Base-by-base conservation (phyloP, 2,888 invertebrate genomes). In the Melieria picta region DNA sequence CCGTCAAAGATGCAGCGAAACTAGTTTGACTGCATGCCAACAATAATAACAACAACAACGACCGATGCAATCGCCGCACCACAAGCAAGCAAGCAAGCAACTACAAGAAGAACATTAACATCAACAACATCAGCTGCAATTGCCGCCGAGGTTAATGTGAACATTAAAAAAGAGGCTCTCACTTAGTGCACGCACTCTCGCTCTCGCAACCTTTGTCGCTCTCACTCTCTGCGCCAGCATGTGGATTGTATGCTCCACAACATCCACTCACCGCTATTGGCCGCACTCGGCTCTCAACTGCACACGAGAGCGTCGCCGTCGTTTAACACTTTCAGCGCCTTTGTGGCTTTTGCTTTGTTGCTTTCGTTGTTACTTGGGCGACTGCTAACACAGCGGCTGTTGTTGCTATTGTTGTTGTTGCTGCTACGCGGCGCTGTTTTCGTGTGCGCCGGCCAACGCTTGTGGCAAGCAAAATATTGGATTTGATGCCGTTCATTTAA, bases 401-500 rank as follows among this genome's bases (percentile, higher is more conserved):
- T 30, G 30, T 61, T 57, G 30, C 30, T 30, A 3, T 30, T 30
- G 30, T 61, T 57, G 55, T 57, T 64, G 48, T 50, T 65, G 50
- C 55, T 71, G 43, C 11, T 30, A 30, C 2, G 30, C 30, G 30
- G 30, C 69, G 55, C 42, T 55, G 47, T 42, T 52, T 52, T 68
- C 57, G 62, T 71, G 68, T 61, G 56, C 30, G 30, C 30, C 30
- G 30, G 30, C 30, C 30, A 30, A 1, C 30, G 30, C 52, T 72
- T 47, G 42, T 13, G 43, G 5, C 75, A 77, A 75, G 76, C 71
- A 77, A 77, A 79, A 76, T 72, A 74, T 75, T 75, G 72, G 72
- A 77, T 70, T 72, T 72, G 74, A 74, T 71, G 75, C 64, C 70
- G 75, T 76, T 79, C 68, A 69, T 71, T 72, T 71, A 77, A 74